Evolutionary conservation across 2,797 vertebrate species (phyloP).

Genomic region (Myiothlypis coronata): DNA sequence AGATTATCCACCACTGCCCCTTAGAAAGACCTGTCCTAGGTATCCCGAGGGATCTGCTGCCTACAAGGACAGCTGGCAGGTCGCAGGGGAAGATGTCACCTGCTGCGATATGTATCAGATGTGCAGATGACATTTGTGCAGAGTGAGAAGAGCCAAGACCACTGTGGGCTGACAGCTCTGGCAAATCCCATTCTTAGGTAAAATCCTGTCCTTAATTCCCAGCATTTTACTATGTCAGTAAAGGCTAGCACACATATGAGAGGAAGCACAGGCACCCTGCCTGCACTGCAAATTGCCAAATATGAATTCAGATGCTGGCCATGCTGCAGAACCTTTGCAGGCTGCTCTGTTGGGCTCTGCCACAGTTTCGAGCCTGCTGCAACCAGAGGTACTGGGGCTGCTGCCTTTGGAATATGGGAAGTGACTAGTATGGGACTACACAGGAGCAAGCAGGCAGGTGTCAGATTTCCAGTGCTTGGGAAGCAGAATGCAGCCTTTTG

Average conservation of each 20-base stretch:
- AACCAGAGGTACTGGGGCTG: not conserved
- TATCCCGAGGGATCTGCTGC: not conserved
- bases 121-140: not conserved
- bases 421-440: rapidly evolving
- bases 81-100: not conserved
- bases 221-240: not conserved
- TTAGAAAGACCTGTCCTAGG: not conserved
- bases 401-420: not conserved
- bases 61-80: not conserved
- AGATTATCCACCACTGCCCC: not conserved
- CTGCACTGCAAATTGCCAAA: not conserved
- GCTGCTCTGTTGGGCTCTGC: rapidly evolving
- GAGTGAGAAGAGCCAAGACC: not conserved
- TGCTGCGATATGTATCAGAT: not conserved
- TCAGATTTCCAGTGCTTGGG: not conserved
- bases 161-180: not conserved
- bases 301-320: not conserved
- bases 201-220: not conserved
- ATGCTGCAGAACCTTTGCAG: not conserved
- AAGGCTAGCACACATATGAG: not conserved
- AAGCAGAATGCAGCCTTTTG: not conserved
- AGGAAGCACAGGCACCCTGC: not conserved
- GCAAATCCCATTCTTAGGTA: not conserved
- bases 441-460: not conserved
- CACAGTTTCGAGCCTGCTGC: rapidly evolving